Conservation (phyloP, 1,140 invertebrate genomes). For the Fopius arisanus region DNA sequence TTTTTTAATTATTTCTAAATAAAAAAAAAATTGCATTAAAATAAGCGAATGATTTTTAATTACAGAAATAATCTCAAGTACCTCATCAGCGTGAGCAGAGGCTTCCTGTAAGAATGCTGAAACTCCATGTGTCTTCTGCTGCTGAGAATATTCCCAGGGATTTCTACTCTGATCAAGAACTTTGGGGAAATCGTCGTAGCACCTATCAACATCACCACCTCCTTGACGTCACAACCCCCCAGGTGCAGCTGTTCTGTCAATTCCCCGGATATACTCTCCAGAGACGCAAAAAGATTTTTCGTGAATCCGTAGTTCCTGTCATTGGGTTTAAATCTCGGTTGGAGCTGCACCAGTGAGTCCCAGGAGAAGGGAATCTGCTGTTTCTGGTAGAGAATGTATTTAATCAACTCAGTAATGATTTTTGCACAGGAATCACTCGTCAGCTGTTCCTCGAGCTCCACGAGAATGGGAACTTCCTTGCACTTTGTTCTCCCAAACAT, state of each 20-base stretch:
- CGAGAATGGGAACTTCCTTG: conserved; percentile 46
- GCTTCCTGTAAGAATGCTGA: conserved; percentile 52
- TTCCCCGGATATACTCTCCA: conserved; percentile 49
- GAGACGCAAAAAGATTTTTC: conserved; percentile 43
- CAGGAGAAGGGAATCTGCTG: conserved; percentile 59
- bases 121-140: conserved; percentile 48
- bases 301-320: conserved; percentile 49
- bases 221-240: conserved; percentile 47
- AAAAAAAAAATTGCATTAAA: no score
- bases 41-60: no score
- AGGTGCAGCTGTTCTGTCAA: conserved; percentile 50
- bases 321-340: conserved; percentile 42
- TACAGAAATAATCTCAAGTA: conserved; percentile 34
- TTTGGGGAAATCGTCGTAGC: conserved; percentile 57
- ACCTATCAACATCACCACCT: conserved; percentile 55
- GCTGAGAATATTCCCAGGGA: conserved; percentile 52
- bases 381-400: conserved; percentile 60
- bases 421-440: conserved; percentile 55
- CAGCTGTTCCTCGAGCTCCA: conserved; percentile 53
- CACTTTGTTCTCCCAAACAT: conserved; percentile 41
- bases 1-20: no score
- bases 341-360: conserved; percentile 48
- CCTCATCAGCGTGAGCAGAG: conserved; percentile 57
- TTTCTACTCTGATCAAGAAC: conserved; percentile 50
- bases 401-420: conserved; percentile 54